A percentile compares a stretch with the other conserved stretches of the same genome.
These are phyloP conservation scores for Hiodon tergisus DNA, from an alignment of 2,113 vertebrate species.

Conservation along the genomic window DNA sequence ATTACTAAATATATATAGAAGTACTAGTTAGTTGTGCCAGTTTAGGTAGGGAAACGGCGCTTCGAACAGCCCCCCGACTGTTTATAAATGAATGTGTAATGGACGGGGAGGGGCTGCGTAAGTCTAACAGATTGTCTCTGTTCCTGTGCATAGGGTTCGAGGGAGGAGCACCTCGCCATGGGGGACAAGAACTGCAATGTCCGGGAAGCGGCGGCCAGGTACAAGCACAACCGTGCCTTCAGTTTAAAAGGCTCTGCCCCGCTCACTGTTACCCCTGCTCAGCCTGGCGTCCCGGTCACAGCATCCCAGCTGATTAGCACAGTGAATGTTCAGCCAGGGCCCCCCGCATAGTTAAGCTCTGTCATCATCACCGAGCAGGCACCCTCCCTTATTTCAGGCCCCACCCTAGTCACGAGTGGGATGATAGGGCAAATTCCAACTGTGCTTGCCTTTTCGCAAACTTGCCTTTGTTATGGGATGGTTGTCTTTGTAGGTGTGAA, in stretches of 20 bases:
- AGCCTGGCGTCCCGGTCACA: slow-evolving; percentile 37
- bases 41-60: no score
- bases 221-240: slow-evolving; percentile 22
- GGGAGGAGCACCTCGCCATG: slow-evolving; percentile 60
- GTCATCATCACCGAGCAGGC: slow-evolving; percentile 32
- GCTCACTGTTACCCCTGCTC: slow-evolving; percentile 21
- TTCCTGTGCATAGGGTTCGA: slow-evolving; percentile 54
- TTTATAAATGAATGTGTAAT: no score
- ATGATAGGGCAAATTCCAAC: no score
- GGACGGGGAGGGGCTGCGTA: no score
- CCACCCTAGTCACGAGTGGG: no score
- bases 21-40: no score
- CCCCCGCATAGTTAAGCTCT: slow-evolving; percentile 33
- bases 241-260: slow-evolving; percentile 34
- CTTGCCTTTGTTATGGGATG: no score
- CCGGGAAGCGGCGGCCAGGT: slow-evolving; percentile 75
- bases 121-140: neutral
- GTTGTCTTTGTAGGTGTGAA: neutral
- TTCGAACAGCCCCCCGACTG: no score
- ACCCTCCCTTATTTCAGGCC: slow-evolving; percentile 1
- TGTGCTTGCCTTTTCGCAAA: no score
- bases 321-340: slow-evolving; percentile 44
- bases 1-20: no score
- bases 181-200: slow-evolving; percentile 70
- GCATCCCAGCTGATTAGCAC: slow-evolving; percentile 32